Percentiles rank a stretch among this genome's conserved stretches.
phyloP scores from a whole-genome alignment of 2,888 invertebrate species.

The Acanthosepion pharaonis region DNA sequence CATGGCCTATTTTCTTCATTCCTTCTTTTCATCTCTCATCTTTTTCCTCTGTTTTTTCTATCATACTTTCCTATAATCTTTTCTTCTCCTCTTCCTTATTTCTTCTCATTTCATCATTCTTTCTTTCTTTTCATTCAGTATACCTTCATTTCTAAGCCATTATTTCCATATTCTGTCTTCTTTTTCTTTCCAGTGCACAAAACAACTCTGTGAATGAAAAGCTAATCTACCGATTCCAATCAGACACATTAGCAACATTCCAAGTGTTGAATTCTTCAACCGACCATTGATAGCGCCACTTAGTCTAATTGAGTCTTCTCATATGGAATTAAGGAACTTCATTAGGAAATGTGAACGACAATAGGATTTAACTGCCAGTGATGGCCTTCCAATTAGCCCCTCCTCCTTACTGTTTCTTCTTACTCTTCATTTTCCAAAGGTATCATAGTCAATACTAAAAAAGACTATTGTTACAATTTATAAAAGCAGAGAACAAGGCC shows the following conservation, averaged over 20 bases:
- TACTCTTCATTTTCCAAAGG: too few species aligned
- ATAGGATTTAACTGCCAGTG: constrained; percentile 21
- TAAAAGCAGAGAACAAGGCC: neutral
- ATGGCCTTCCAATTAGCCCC: constrained; percentile 18
- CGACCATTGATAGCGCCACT: constrained; percentile 33
- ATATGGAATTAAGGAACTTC: constrained; percentile 12
- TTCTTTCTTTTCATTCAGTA: neutral
- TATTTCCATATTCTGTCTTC: neutral
- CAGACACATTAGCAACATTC: constrained; percentile 33
- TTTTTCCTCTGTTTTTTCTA: neutral
- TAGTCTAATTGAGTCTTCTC: constrained; percentile 23
- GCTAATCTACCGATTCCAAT: constrained; percentile 33
- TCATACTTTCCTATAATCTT: neutral
- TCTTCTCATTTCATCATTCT: neutral
- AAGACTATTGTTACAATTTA: neutral
- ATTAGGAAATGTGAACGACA: neutral
- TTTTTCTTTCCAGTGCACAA: neutral
- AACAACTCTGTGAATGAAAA: neutral
- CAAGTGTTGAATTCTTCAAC: constrained; percentile 33
- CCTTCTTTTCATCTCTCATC: neutral
- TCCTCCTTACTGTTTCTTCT: neutral
- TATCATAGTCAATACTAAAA: neutral
- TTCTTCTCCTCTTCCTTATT: neutral
- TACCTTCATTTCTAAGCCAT: neutral
- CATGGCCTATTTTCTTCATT: neutral